phyloP scores from a whole-genome alignment of 1,140 invertebrate species.

The Drosophila micromelanica region DNA sequence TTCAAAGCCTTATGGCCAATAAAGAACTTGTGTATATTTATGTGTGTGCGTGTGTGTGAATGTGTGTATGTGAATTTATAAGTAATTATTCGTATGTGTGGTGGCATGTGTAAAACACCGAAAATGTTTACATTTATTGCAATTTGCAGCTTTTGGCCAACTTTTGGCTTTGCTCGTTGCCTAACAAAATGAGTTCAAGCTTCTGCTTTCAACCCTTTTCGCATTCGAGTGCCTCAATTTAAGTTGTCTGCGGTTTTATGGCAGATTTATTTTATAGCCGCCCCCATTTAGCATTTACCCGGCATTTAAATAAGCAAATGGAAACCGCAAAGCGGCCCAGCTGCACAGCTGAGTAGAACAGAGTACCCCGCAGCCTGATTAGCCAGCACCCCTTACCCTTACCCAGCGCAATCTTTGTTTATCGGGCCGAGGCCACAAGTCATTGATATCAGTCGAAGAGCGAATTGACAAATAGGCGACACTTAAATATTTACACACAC shows the following conservation, averaged over 20 bases:
- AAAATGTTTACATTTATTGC: conserved; percentile 9
- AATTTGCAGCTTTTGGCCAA: conserved; percentile 19
- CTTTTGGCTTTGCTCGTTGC: background rate
- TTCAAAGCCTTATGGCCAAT: conserved; percentile 49
- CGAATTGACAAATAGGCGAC: conserved; percentile 58
- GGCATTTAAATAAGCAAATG: conserved; percentile 24
- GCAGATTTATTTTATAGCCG: conserved; percentile 38
- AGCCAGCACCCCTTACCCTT: conserved; percentile 3
- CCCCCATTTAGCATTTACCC: conserved; percentile 12
- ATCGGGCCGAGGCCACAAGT: conserved; percentile 43
- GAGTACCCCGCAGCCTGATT: conserved; percentile 14
- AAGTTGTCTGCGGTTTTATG: conserved; percentile 39
- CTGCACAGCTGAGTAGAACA: conserved; percentile 14
- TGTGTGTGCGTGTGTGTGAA: background rate
- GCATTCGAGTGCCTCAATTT: conserved; percentile 28
- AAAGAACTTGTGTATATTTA: conserved; percentile 6
- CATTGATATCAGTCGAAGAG: conserved; percentile 57
- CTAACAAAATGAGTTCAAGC: background rate
- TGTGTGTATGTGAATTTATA: background rate
- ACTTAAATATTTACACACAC: conserved; percentile 54
- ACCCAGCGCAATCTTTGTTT: background rate
- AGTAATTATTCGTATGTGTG: background rate
- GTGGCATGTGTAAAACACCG: background rate
- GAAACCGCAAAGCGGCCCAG: conserved; percentile 29
- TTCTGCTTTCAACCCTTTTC: conserved; percentile 1